Conservation (phyloP, 1,140 invertebrate species). For the Gryon sp. region DNA sequence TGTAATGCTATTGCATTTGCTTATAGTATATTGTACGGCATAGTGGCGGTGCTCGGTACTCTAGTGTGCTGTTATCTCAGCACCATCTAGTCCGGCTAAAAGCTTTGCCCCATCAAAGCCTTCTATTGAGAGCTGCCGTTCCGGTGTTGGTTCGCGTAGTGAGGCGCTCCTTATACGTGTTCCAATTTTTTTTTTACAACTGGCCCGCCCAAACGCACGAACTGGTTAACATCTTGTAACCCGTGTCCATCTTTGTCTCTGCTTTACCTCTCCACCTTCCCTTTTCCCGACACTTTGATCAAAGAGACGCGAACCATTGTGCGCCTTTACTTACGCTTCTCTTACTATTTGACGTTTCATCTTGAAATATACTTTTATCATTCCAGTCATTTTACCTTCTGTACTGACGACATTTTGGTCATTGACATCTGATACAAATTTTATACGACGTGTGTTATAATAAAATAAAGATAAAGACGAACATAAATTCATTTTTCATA, state of each 20-base stretch:
- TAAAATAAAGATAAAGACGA: too few species aligned
- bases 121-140: conserved; percentile 59
- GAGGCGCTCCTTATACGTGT: conserved; percentile 60
- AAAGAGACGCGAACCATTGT: conserved; percentile 45
- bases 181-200: conserved; percentile 73
- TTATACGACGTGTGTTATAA: not conserved
- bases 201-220: conserved; percentile 64
- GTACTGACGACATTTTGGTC: not conserved
- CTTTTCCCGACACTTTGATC: conserved; percentile 28
- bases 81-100: conserved; percentile 80
- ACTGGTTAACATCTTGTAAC: conserved; percentile 72
- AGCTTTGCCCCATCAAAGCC: conserved; percentile 80
- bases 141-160: conserved; percentile 26
- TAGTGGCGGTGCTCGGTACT: conserved; percentile 72
- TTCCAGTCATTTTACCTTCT: conserved; percentile 2
- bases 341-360: conserved; percentile 35
- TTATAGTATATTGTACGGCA: conserved; percentile 47
- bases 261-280: conserved; percentile 30
- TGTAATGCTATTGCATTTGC: conserved; percentile 38
- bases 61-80: conserved; percentile 78
- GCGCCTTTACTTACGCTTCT: conserved; percentile 24
- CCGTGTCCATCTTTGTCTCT: conserved; percentile 62
- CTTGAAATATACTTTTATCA: conserved; percentile 32
- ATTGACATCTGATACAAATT: not conserved
- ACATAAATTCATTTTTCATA: too few species aligned